Evolutionary conservation across 2,888 invertebrate genomes (phyloP).

Genomic region (Sepioteuthis lessoniana): DNA sequence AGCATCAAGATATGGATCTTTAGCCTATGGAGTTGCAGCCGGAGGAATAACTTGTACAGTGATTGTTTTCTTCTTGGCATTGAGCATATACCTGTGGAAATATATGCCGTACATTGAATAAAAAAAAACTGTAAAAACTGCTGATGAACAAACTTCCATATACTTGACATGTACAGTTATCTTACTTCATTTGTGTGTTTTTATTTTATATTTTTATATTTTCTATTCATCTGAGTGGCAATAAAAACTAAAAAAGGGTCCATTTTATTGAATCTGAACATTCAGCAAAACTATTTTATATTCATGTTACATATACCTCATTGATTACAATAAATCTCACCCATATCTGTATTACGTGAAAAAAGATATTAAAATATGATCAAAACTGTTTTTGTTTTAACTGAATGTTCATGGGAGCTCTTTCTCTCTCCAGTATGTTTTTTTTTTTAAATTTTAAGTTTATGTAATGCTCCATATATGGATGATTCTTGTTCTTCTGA

Average conservation of each 20-base stretch:
- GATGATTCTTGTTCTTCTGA: too few species aligned
- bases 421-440: too few species aligned
- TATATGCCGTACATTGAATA: conserved; percentile 24
- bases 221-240: background rate
- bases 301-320: too few species aligned
- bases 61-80: conserved; percentile 55
- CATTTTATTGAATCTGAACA: background rate
- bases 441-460: too few species aligned
- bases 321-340: too few species aligned
- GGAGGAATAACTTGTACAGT: conserved; percentile 65
- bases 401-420: too few species aligned
- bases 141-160: background rate
- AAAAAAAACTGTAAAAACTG: background rate
- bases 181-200: background rate
- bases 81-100: background rate
- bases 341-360: too few species aligned
- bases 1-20: conserved; percentile 67
- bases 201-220: background rate
- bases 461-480: too few species aligned
- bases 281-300: background rate
- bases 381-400: too few species aligned
- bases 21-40: conserved; percentile 67
- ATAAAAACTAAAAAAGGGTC: background rate
- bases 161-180: background rate
- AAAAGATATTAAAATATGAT: too few species aligned